phyloP scores from a whole-genome alignment of 2,888 invertebrate genomes.

The Archips crataeganus region DNA sequence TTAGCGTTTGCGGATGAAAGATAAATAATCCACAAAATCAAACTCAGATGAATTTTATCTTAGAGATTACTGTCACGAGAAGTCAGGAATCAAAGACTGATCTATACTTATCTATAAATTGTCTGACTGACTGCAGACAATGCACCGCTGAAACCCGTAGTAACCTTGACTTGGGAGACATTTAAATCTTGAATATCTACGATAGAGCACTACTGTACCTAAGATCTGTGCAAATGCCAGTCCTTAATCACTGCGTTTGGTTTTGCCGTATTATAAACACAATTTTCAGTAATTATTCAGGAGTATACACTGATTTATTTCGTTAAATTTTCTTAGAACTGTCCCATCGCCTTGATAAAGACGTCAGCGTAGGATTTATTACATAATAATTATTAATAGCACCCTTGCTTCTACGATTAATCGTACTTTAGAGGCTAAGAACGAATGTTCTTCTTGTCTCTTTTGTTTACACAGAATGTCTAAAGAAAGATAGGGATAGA shows the following conservation, averaged over 20 bases:
- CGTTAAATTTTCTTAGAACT: constrained; percentile 44
- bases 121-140: too few species aligned
- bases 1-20: too few species aligned
- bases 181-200: too few species aligned
- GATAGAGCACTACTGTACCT: too few species aligned
- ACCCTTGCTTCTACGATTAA: constrained; percentile 36
- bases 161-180: too few species aligned
- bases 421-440: constrained; percentile 19
- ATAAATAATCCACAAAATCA: too few species aligned
- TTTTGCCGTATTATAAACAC: not conserved
- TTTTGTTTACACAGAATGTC: not conserved
- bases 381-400: constrained; percentile 49
- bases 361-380: constrained; percentile 45
- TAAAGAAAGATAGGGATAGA: constrained; percentile 7
- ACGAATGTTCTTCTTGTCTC: constrained; percentile 1
- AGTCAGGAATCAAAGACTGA: too few species aligned
- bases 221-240: too few species aligned
- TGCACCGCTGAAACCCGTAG: too few species aligned
- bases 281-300: not conserved
- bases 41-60: too few species aligned
- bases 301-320: constrained; percentile 2
- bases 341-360: constrained; percentile 35
- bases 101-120: too few species aligned
- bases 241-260: not conserved
- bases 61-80: too few species aligned